Conservation (phyloP, 1,140 invertebrate species). For the Aphidius ervi region DNA sequence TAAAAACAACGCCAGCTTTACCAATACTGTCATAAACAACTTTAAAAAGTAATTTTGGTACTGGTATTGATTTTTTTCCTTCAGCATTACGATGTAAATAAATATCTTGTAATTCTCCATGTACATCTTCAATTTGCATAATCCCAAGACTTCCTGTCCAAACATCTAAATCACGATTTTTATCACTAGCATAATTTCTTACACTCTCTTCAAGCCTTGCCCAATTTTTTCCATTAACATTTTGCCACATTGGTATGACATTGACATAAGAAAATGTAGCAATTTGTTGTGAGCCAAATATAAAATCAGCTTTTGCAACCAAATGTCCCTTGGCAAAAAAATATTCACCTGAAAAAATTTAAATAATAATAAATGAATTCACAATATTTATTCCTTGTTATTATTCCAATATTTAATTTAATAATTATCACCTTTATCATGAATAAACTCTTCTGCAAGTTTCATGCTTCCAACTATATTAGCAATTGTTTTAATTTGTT, state of each 20-base stretch:
- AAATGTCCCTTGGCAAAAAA: slow-evolving; percentile 63
- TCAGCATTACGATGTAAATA: slow-evolving; percentile 50
- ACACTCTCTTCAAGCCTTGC: slow-evolving; percentile 50
- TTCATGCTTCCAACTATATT: slow-evolving; percentile 24
- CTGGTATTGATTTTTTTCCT: slow-evolving; percentile 41
- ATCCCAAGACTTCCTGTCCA: slow-evolving; percentile 54
- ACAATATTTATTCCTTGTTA: neutral
- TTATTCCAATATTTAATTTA: slow-evolving; percentile 4
- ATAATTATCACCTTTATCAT: slow-evolving; percentile 12
- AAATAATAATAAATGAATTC: slow-evolving; percentile 5
- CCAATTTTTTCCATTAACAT: slow-evolving; percentile 65
- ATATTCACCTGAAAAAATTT: slow-evolving; percentile 10
- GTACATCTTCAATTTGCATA: slow-evolving; percentile 48
- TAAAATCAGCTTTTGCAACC: slow-evolving; percentile 63
- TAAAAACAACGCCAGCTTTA: slow-evolving; percentile 54
- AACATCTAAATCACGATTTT: slow-evolving; percentile 40
- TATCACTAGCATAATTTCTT: slow-evolving; percentile 35
- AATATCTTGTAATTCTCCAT: slow-evolving; percentile 46
- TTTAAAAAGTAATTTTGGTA: slow-evolving; percentile 59
- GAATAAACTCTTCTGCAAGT: slow-evolving; percentile 23
- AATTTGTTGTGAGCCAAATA: slow-evolving; percentile 60
- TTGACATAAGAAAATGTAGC: slow-evolving; percentile 66
- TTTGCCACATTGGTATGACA: slow-evolving; percentile 57
- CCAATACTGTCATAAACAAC: slow-evolving; percentile 53
- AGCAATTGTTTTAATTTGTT: slow-evolving; percentile 24